A percentile compares a stretch with the other conserved stretches of the same genome.
These are phyloP conservation scores for Heteromurus nitidus DNA, from an alignment of 2,888 invertebrate species.

Conservation along the genomic window DNA sequence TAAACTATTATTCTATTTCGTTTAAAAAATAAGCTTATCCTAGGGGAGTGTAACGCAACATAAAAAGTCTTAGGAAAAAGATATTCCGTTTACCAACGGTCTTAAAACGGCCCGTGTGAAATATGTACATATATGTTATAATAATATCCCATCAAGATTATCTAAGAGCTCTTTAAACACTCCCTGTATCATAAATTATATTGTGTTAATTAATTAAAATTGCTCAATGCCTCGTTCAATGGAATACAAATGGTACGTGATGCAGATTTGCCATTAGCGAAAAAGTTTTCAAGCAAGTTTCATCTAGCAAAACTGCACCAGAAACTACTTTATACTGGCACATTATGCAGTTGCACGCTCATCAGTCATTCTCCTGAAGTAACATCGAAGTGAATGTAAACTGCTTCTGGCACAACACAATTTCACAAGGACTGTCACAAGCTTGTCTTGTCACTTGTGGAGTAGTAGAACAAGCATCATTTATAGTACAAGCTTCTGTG, in stretches of 20 bases:
- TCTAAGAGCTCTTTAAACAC: neutral
- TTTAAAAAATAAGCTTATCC: too few species aligned
- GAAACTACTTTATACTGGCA: too few species aligned
- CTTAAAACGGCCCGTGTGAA: neutral
- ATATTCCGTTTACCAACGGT: too few species aligned
- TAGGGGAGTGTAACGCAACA: too few species aligned
- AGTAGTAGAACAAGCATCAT: too few species aligned
- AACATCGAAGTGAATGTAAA: neutral
- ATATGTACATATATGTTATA: neutral
- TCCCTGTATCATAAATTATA: neutral
- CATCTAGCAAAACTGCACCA: too few species aligned
- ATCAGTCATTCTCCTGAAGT: neutral
- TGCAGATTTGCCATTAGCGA: too few species aligned
- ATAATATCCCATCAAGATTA: too few species aligned
- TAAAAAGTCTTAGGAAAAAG: too few species aligned
- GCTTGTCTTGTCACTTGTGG: neutral
- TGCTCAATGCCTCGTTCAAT: neutral
- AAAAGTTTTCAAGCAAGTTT: too few species aligned
- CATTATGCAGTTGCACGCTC: neutral
- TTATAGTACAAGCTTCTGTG: slow-evolving; percentile 13
- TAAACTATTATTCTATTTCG: too few species aligned
- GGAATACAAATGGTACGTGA: neutral
- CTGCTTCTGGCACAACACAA: too few species aligned
- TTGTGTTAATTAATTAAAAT: slow-evolving; percentile 1
- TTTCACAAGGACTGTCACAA: neutral